Base-by-base conservation (phyloP, 2,113 vertebrate genomes). In the Gymnarchus niloticus region DNA sequence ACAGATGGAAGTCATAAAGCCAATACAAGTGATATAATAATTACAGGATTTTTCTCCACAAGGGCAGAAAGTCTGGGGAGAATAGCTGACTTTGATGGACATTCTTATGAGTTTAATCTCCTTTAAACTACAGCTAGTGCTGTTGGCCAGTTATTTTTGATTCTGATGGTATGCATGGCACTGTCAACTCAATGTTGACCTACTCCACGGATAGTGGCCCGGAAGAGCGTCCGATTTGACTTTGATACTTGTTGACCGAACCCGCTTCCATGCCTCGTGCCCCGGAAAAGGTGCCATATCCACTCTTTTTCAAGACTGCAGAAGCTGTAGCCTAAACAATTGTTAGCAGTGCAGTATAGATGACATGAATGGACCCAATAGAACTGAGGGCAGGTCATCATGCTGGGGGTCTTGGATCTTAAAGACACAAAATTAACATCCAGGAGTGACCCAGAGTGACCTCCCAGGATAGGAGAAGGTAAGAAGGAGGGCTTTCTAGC, bases 1-100 rank as follows among this genome's bases (percentile, higher is more conserved):
- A 69, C 84, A 85, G 84, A 85, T 85, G 84, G 61, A 77, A 85
- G 57, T 85, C n/a, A 76, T 73, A 76, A 69, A 76, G 65, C 84
- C 28, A 41, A 37, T 77, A 54, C 69, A 76, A 69, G 69, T 51
- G 9, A 17, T 85, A 52, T 76, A 85, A 85, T 49, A 76, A 54
- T 85, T 73, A 76, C 61, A 2, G 21, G 81, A 33, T 83, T 14
- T 83, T 2, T 81, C 8, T 57, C 44, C n/a, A 33, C 25, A 12
- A 56, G 8, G 54, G 19, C 19, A 57, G 37, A 83, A 17, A 41
- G 44, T 8, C 44, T 51, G 3, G 25, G 10, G n/a, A 10, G 25
- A 33, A 48, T 6, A 9, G 25, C 52, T 28, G 23, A 82, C 23
- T 54, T 54, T 25, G 25, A 54, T 81, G 21, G 5, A 49, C 6